Evolutionary conservation across 2,888 invertebrate species (phyloP), one percentile per base, ranked within the genome.

Genomic region (Xanthorhoe spadicearia): DNA sequence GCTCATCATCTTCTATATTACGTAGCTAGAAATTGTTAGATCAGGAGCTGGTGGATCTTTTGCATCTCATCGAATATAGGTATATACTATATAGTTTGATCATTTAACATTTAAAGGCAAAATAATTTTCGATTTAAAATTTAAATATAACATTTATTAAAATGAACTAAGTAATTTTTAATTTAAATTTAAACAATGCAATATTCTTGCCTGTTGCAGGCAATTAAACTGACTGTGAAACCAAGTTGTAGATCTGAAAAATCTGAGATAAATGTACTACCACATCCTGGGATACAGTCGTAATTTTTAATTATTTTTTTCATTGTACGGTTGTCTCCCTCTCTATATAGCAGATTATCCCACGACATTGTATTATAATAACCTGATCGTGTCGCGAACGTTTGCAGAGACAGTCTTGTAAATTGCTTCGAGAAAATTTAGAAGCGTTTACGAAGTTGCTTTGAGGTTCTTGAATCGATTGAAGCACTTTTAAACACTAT

Each of bases 381-480:
- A 74, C 73, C 70, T 73, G 75, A 78, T 79, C 76, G 71, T 72
- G 69, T 71, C 62, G 70, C 72, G 77, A 74, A 68, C 76, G 67
- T 80, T 80, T 74, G 74, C 76, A 67, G 64, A 75, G 76, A 74
- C 77, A 72, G 77, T 77, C 78, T 73, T 61, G 75, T 74, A 81
- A 83, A 82, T 81, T 81, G 81, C 76, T 76, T 74, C 72, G 75
- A 78, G 80, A 81, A 82, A 79, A 82, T 75, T 74, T 68, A 75
- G 74, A 78, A 76, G 78, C 79, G 77, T 81, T 80, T 75, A 77
- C 76, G 72, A 71, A 79, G 79, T 78, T 65, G 76, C 57, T 70
- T 71, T 69, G 62, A 55, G 70, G 65, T 66, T 55, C 49, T 28
- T 23, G n/a, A 53, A 64, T 54, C 59, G 64, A 64, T 55, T 53